Conservation (phyloP, 2,797 vertebrate species). For the Delichon dasypus region DNA sequence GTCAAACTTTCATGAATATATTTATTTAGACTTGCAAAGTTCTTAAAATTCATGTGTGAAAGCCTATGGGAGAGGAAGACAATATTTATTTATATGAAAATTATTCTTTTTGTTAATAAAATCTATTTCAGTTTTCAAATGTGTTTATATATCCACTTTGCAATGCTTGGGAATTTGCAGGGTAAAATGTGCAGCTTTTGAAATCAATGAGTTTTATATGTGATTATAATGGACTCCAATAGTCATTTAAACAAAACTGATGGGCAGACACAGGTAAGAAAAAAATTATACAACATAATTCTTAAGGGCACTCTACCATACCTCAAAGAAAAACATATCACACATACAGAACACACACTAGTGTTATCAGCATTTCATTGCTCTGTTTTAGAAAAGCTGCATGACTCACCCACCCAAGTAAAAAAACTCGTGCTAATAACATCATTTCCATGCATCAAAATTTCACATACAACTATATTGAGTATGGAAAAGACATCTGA, state of each 20-base stretch:
- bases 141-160: neutral
- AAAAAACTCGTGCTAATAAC: constrained; percentile 37
- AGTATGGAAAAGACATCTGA: constrained; percentile 12
- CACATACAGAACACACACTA: neutral
- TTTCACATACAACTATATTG: neutral
- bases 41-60: constrained; percentile 37
- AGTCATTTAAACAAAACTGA: neutral
- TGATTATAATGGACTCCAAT: neutral
- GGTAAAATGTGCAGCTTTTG: neutral
- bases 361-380: constrained; percentile 6
- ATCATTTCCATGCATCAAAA: constrained; percentile 29
- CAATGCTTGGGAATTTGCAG: neutral
- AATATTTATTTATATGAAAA: constrained; percentile 58
- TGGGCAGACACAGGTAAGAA: neutral
- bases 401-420: constrained; percentile 42
- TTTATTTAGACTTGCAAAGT: constrained; percentile 36
- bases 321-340: neutral
- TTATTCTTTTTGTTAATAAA: constrained; percentile 32
- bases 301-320: neutral
- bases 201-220: neutral
- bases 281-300: neutral
- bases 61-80: neutral
- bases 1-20: constrained; percentile 46
- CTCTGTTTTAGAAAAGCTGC: constrained; percentile 3
- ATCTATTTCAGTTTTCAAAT: constrained; percentile 31